A percentile compares a stretch with the other conserved stretches of the same genome.
These are phyloP conservation scores for Teleopsis dalmanni DNA, from an alignment of 1,140 invertebrate genomes.

Conservation along the genomic window DNA sequence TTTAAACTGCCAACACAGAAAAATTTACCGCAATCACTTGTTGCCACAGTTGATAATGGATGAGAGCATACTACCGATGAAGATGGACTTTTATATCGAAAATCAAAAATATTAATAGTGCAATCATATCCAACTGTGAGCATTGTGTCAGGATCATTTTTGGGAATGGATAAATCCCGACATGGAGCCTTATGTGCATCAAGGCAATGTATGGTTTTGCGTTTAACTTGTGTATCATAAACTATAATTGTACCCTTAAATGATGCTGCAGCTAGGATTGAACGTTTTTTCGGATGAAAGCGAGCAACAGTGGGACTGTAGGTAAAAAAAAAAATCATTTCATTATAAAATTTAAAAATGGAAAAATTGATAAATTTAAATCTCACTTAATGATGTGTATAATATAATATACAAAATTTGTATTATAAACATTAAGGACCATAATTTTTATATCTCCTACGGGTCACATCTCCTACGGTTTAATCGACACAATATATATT, in stretches of 20 bases:
- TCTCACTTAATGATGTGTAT: too few relatives aligned
- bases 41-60: conserved; percentile 31
- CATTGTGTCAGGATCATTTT: conserved; percentile 24
- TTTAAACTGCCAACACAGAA: conserved; percentile 40
- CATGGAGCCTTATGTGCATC: conserved; percentile 37
- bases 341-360: too few relatives aligned
- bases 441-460: too few relatives aligned
- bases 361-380: too few relatives aligned
- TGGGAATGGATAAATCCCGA: conserved; percentile 33
- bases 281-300: conserved; percentile 37
- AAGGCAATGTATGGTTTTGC: conserved; percentile 23
- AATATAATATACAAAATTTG: too few relatives aligned
- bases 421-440: too few relatives aligned
- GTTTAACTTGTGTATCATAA: conserved; percentile 33
- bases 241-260: conserved; percentile 33
- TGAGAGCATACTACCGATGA: conserved; percentile 22
- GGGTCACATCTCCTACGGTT: too few relatives aligned
- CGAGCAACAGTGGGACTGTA: conserved; percentile 33
- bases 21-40: conserved; percentile 36
- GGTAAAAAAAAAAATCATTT: too few relatives aligned
- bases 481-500: too few relatives aligned
- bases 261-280: conserved; percentile 30
- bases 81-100: conserved; percentile 22
- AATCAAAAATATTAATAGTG: conserved; percentile 40
- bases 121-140: conserved; percentile 40